These are phyloP conservation scores for Azemiops feae DNA, from an alignment of 2,113 vertebrate species.

Conservation along the genomic window DNA sequence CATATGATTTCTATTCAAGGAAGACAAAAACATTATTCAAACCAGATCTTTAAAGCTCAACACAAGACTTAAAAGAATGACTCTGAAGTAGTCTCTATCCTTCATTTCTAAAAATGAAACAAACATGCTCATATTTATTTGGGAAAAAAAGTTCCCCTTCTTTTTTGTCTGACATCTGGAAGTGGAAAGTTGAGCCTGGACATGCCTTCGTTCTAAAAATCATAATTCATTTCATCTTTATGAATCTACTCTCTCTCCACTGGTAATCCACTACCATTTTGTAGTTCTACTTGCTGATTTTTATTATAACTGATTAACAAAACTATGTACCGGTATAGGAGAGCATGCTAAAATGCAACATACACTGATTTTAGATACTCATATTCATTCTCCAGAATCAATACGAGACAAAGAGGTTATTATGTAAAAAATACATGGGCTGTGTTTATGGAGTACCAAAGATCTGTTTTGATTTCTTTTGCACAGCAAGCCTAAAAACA, in stretches of 20 bases:
- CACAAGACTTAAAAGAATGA: slow-evolving; percentile 73
- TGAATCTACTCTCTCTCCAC: slow-evolving; percentile 42
- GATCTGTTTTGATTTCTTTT: slow-evolving; percentile 57
- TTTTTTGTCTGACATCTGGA: slow-evolving; percentile 68
- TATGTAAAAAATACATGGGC: slow-evolving; percentile 39
- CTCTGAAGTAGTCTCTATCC: slow-evolving; percentile 73
- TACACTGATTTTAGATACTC: slow-evolving; percentile 57
- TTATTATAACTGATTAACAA: slow-evolving; percentile 70
- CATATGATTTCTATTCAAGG: slow-evolving; percentile 79
- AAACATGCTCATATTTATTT: slow-evolving; percentile 75
- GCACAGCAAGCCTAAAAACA: slow-evolving; percentile 47
- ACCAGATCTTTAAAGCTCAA: slow-evolving; percentile 73
- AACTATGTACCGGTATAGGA: slow-evolving; percentile 26
- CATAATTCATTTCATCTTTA: slow-evolving; percentile 58
- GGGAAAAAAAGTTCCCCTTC: slow-evolving; percentile 65
- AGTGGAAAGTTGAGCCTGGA: slow-evolving; percentile 52
- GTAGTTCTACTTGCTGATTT: slow-evolving; percentile 47
- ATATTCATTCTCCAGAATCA: slow-evolving; percentile 58
- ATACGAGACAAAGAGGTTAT: slow-evolving; percentile 60
- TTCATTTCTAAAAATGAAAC: slow-evolving; percentile 59
- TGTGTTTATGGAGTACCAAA: slow-evolving; percentile 52
- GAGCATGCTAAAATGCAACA: slow-evolving; percentile 47
- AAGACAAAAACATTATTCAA: slow-evolving; percentile 77
- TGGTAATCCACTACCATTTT: not conserved
- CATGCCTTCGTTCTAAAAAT: slow-evolving; percentile 47